Base-by-base conservation (phyloP, 2,797 vertebrate species). In the Sebastes matsubarae region DNA sequence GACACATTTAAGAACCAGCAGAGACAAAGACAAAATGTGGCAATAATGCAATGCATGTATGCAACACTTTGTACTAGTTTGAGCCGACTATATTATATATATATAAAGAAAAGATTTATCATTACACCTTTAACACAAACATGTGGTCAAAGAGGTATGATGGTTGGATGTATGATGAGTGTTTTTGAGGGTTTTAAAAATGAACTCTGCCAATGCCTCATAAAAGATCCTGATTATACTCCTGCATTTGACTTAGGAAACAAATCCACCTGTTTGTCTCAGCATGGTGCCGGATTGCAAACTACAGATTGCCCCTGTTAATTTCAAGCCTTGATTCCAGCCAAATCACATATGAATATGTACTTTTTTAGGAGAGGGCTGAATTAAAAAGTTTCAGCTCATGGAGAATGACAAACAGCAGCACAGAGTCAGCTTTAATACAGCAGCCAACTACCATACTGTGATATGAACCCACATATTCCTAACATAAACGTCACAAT, bases 241-340 rank as follows among this genome's bases (percentile, higher is more conserved):
- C 42, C 3, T n/a, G 22, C 30, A 38, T 29, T 22, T 13, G 20
- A 54, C 9, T 57, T 2, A 30, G n/a, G 67, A 81, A 74, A 78
- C 22, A 75, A 70, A 76, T 64, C 32, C 27, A 78, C 71, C 58
- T 73, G 72, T 72, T 81, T 63, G 22, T 60, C 59, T 68, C 52
- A 55, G 25, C 60, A 68, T 61, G 29, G 29, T 25, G 61, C 46
- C 64, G 16, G 8, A 73, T n/a, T 25, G n/a, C 59, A 61, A 59
- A 46, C 32, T 46, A 25, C 14, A 77, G 18, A 61, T 36, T 29
- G 29, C 29, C 29, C 29, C 29, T 64, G 1, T 52, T 74, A n/a
- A 38, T 30, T 46, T 54, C 36, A 24, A 13, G 42, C 13, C 24
- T 75, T 14, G 7, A 61, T 61, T 61, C 29, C n/a, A 70, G 18